Base-by-base conservation (phyloP, 1,140 invertebrate species). In the Brachionus rubens region DNA sequence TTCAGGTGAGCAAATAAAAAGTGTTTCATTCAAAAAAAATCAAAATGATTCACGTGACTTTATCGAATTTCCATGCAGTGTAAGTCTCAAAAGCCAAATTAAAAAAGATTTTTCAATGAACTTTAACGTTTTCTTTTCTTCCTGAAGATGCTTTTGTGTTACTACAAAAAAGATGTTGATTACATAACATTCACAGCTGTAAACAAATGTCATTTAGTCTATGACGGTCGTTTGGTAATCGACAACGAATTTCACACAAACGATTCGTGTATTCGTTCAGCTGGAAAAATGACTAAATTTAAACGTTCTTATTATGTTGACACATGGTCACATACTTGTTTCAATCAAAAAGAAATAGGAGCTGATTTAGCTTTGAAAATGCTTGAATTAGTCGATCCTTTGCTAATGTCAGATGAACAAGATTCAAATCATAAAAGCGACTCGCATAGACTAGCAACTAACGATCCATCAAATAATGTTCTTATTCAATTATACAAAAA, bases 201-300 rank as follows among this genome's bases (percentile, higher is more conserved):
- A 77, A 88, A 87, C 50, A 85, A 87, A 75, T 85, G 88, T 16
- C 89, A 88, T 33, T 80, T 91, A 7, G 88, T 90, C 2, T 91
- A 89, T 82, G 89, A 91, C 79, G 89, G 88, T 36, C 87, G 87
- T 12, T 80, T 92, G 30, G 88, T 91, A 1, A 90, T 92, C 46
- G 87, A 90, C 78, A 81, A 86, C 0, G 80, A 87, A 24, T 90
- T 88, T 79, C 85, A 87, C 46, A 92, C 90, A 0, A 90, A 90
- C 81, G 90, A 91, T 80, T 86, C 86, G 0, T 82, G 82, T 50
- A 88, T 92, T 50, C 88, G 87, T 77, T 90, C 87, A 1, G 90
- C 90, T 26, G 91, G 90, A 0, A 85, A 89, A 0, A 80, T 89
- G 46, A 89, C 89, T 1, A 85, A 85, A 76, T 85, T 80, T 79